Evolutionary conservation across 2,797 vertebrate species (phyloP).

Genomic region (Anabacerthia variegaticeps): DNA sequence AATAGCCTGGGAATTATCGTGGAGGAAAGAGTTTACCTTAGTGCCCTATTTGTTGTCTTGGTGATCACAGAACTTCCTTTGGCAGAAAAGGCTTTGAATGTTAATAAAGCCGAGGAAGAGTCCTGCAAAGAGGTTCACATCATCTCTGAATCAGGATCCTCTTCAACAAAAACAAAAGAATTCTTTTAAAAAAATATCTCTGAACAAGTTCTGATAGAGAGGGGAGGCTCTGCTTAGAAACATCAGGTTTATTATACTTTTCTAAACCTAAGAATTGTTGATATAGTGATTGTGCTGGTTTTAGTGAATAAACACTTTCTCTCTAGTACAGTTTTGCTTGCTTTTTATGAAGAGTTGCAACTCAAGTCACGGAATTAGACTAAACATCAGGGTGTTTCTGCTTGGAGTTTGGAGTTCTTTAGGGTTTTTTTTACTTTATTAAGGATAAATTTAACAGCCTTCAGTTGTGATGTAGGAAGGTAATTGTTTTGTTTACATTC

Average conservation of each 20-base stretch:
- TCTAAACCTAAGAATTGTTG: background rate
- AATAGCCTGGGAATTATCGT: background rate
- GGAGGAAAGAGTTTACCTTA: background rate
- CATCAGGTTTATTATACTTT: accelerated
- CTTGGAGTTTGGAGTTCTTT: background rate
- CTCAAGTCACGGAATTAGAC: background rate
- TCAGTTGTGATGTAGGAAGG: background rate
- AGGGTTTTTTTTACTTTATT: background rate
- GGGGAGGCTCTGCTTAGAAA: background rate
- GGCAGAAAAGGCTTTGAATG: background rate
- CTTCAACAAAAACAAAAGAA: background rate
- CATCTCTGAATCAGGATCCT: background rate
- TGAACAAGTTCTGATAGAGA: background rate
- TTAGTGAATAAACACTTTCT: background rate
- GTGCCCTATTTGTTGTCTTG: accelerated
- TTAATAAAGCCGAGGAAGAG: background rate
- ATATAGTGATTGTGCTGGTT: background rate
- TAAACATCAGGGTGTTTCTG: background rate
- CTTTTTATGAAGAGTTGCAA: background rate
- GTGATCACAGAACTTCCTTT: background rate
- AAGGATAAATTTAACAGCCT: background rate
- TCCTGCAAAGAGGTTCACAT: background rate
- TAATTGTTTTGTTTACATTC: background rate
- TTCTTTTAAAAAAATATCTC: background rate
- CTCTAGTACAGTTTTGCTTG: background rate